Evolutionary conservation across 2,797 vertebrate species (phyloP), one percentile per base, ranked within the genome.

Genomic region (Gallinago stenura): DNA sequence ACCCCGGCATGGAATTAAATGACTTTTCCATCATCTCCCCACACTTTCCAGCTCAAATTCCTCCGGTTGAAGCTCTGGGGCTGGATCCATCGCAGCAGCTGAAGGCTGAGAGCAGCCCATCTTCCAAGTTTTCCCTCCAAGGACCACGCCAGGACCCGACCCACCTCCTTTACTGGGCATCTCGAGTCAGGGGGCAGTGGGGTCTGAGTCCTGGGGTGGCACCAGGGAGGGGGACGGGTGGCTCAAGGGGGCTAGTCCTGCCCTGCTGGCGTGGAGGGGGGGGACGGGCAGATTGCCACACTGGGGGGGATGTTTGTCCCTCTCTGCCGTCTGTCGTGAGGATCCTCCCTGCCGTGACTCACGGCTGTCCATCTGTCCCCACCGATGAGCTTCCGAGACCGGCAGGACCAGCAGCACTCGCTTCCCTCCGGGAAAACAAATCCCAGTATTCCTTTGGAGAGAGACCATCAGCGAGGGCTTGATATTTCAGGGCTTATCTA

Each of bases 221-320:
- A 64, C 37, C 53, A 7, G 30, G 1, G 9, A 30, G 25, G 18
- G n/a, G 24, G 15, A 10, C 1, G 3, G 15, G n/a, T 1, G 2
- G 26, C 41, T 4, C 3, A 6, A 1, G 4, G 39, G 35, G 28
- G 68, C 77, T 28, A 72, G 39, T 72, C 64, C 73, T 28, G 21
- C 57, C 8, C 7, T 0, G 8, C 19, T 54, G 3, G 0, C 17
- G 2, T 0, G 19, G 85, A 8, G 41, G 50, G 61, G 61, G 57
- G 45, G 12, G 45, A n/a, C 0, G 17, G 75, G 65, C 45, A n/a
- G 31, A 1, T n/a, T 33, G 60, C 56, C 60, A 57, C 4, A 1
- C n/a, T 11, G 33, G 0, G 0, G 41, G 77, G 56, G 26, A 22
- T 81, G 60, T 10, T 87, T 53, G 58, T 62, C 31, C 80, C 30